Evolutionary conservation across 2,888 invertebrate species (phyloP), one percentile per base, ranked within the genome.

Genomic region (Acanthacorydalis orientalis): DNA sequence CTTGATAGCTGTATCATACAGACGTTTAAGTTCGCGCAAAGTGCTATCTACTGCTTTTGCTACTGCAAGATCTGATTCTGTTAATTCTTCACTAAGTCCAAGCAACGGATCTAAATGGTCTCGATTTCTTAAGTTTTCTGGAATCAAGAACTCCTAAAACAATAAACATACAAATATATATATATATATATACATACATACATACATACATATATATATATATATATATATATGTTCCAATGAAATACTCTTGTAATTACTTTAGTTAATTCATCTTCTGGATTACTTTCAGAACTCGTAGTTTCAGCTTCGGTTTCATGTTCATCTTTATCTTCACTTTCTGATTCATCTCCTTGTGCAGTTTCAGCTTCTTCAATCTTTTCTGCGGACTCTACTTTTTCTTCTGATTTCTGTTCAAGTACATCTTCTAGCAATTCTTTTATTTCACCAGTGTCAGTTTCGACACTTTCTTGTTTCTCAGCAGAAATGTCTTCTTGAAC

Each of bases 1-100:
- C 64, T 89, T 87, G 44, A 93, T 87, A 3, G 89, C 85, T 53
- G 74, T 78, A 63, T 90, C 90, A 57, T 90, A 89, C 46, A 88
- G 71, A 58, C 75, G 80, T 64, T 92, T 92, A 54, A 92, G 70
- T 58, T 91, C 90, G 55, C 83, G 80, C 32, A 91, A 74, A 31
- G 89, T 78, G 16, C 80, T 75, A 52, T 87, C 84, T 2, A 84
- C 81, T 10, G 82, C 77, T 66, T 77, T 80, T 49, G 82, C 77
- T 37, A 83, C 68, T 1, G 82, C 75, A 51, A 76, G 68, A 62
- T 88, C 86, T 16, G 72, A 73, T 55, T 79, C 77, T 56, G 79
- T 72, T 38, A 80, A 75, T 57, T 84, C 84, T 50, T 82, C 80
- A 55, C 88, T 84, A 49, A 92, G 64, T 60, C 83, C 81, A 40